These are phyloP conservation scores for Sarcophaga subvicina DNA, from an alignment of 2,888 invertebrate genomes.

Conservation along the genomic window DNA sequence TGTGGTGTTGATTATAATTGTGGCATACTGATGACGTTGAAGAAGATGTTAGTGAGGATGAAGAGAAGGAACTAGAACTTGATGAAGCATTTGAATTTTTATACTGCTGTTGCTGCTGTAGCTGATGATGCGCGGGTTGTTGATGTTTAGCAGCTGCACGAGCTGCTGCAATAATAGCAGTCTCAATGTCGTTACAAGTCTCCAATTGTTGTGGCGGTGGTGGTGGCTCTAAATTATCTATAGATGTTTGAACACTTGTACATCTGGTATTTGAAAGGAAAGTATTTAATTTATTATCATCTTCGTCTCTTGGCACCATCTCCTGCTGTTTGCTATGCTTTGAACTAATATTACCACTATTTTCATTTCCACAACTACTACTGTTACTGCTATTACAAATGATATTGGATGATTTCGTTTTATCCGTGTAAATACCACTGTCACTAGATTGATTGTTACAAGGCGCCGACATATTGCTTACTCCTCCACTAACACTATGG, in stretches of 20 bases:
- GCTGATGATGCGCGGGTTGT: slow-evolving; percentile 47
- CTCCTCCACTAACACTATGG: slow-evolving; percentile 66
- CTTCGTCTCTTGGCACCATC: slow-evolving; percentile 45
- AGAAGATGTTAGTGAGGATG: slow-evolving; percentile 62
- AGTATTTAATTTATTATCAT: slow-evolving; percentile 61
- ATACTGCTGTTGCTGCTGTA: slow-evolving; percentile 66
- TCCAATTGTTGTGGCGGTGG: slow-evolving; percentile 76
- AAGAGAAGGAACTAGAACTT: slow-evolving; percentile 71
- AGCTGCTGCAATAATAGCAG: slow-evolving; percentile 79
- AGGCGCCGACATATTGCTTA: slow-evolving; percentile 66
- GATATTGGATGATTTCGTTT: slow-evolving; percentile 61
- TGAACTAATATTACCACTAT: slow-evolving; percentile 27
- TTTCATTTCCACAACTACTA: slow-evolving; percentile 48
- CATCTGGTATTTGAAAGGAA: slow-evolving; percentile 59
- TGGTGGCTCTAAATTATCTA: slow-evolving; percentile 59
- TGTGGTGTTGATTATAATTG: slow-evolving; percentile 37
- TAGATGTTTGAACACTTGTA: slow-evolving; percentile 62
- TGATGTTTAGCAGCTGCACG: slow-evolving; percentile 76
- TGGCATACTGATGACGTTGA: slow-evolving; percentile 56
- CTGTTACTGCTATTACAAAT: slow-evolving; percentile 65
- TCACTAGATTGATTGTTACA: slow-evolving; percentile 77
- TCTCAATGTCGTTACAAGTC: slow-evolving; percentile 80
- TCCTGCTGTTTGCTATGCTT: slow-evolving; percentile 29
- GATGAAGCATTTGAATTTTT: slow-evolving; percentile 69
- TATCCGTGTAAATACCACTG: slow-evolving; percentile 74